These are phyloP conservation scores for Machimus rusticus DNA, from an alignment of 2,888 invertebrate genomes.

Conservation along the genomic window DNA sequence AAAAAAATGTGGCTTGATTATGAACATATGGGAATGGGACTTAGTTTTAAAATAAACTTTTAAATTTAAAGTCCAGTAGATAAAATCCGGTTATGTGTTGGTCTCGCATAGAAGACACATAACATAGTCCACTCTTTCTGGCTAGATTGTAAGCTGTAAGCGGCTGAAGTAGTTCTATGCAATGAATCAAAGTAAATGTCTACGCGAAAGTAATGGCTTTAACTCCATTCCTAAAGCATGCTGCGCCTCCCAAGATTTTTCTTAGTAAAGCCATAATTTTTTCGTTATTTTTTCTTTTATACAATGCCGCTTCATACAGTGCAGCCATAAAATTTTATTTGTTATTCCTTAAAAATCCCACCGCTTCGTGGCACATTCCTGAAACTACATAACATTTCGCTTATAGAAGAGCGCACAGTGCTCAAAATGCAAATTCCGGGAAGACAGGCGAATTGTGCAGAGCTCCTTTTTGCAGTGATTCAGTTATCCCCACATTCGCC, in stretches of 20 bases:
- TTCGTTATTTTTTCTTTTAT: not conserved
- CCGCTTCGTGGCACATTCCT: not conserved
- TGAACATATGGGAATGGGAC: too few species aligned
- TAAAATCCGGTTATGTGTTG: too few species aligned
- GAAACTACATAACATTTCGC: slow-evolving; percentile 9
- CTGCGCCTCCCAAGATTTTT: not conserved
- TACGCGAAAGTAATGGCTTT: not conserved
- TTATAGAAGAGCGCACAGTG: not conserved
- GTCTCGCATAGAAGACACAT: too few species aligned
- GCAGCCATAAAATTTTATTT: slow-evolving; percentile 9
- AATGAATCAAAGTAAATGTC: not conserved
- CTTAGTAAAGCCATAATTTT: not conserved
- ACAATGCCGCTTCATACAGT: not conserved
- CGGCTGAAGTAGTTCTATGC: not conserved
- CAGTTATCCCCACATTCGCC: slow-evolving; percentile 4
- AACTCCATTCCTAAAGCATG: not conserved
- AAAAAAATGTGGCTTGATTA: too few species aligned
- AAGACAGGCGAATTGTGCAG: slow-evolving; percentile 2
- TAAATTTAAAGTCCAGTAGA: too few species aligned
- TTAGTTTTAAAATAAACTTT: too few species aligned
- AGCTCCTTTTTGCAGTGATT: slow-evolving; percentile 27
- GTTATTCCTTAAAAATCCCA: not conserved
- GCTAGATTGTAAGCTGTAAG: not conserved
- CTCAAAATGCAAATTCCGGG: slow-evolving; percentile 22
- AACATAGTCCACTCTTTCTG: too few species aligned